A percentile compares a stretch with the other conserved stretches of the same genome.
Evolutionary conservation across 2,888 invertebrate species (phyloP).

Genomic region (Molanna angustata): DNA sequence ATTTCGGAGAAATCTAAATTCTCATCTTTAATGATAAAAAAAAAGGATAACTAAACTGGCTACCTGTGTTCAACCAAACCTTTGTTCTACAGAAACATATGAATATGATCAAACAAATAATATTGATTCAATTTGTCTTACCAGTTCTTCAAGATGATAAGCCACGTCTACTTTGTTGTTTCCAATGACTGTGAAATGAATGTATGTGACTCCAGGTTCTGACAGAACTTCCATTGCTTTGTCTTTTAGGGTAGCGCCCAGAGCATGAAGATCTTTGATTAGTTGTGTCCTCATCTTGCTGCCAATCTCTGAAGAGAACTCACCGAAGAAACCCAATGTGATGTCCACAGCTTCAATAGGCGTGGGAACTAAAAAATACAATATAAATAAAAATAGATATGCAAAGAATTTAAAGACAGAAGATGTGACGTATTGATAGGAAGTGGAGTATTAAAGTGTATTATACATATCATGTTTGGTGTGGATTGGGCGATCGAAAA

Average conservation of each 20-base stretch:
- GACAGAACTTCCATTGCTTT: slow-evolving; percentile 46
- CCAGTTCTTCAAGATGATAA: slow-evolving; percentile 76
- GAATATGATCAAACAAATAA: no score
- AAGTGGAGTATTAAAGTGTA: no score
- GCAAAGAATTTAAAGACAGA: no score
- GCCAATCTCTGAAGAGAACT: slow-evolving; percentile 50
- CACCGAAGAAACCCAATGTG: slow-evolving; percentile 68
- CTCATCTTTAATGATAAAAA: no score
- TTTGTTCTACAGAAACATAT: no score
- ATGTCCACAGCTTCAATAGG: slow-evolving; percentile 74
- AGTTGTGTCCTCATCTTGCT: slow-evolving; percentile 48
- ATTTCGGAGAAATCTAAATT: no score
- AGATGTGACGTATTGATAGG: no score
- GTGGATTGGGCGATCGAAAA: no score
- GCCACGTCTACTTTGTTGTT: slow-evolving; percentile 75
- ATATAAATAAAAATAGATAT: slow-evolving; percentile 6
- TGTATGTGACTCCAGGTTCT: slow-evolving; percentile 54
- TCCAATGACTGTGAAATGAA: slow-evolving; percentile 65
- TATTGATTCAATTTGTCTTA: no score
- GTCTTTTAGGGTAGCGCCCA: slow-evolving; percentile 42
- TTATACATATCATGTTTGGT: no score
- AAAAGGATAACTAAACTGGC: no score
- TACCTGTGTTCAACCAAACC: no score
- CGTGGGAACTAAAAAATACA: slow-evolving; percentile 56
- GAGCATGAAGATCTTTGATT: slow-evolving; percentile 45